A percentile compares a stretch with the other conserved stretches of the same genome.
These are phyloP conservation scores for Bombyx mandarina DNA, from an alignment of 1,140 invertebrate genomes.

Conservation along the genomic window DNA sequence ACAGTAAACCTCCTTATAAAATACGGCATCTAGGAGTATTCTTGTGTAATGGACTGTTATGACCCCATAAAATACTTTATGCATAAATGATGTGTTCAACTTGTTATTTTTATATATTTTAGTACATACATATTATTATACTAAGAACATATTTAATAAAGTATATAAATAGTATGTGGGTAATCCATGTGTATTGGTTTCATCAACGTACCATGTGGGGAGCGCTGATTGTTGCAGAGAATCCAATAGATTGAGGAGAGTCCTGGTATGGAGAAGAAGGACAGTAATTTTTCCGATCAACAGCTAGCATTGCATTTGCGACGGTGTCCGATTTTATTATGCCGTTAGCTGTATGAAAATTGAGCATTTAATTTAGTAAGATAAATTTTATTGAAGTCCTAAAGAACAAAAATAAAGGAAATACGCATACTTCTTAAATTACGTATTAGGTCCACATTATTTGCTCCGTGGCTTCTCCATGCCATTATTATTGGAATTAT, in stretches of 20 bases:
- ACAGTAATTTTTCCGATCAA: conserved; percentile 89
- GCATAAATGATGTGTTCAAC: no score
- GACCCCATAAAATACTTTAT: no score
- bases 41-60: no score
- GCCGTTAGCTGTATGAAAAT: conserved; percentile 80
- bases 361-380: no score
- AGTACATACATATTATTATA: no score
- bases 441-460: conserved; percentile 87
- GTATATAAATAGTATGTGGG: no score
- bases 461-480: conserved; percentile 87
- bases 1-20: no score
- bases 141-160: no score
- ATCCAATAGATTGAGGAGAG: conserved; percentile 90
- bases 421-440: conserved; percentile 82
- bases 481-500: conserved; percentile 68
- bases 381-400: no score
- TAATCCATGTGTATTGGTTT: not conserved
- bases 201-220: conserved; percentile 91
- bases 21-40: no score
- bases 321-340: conserved; percentile 87
- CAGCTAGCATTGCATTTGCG: conserved; percentile 85
- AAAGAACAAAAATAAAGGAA: conserved; percentile 3
- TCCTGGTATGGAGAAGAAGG: conserved; percentile 88
- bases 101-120: no score
- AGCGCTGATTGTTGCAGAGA: conserved; percentile 95